phyloP scores from a whole-genome alignment of 2,113 vertebrate genomes.

The Cynopterus brachyotis region DNA sequence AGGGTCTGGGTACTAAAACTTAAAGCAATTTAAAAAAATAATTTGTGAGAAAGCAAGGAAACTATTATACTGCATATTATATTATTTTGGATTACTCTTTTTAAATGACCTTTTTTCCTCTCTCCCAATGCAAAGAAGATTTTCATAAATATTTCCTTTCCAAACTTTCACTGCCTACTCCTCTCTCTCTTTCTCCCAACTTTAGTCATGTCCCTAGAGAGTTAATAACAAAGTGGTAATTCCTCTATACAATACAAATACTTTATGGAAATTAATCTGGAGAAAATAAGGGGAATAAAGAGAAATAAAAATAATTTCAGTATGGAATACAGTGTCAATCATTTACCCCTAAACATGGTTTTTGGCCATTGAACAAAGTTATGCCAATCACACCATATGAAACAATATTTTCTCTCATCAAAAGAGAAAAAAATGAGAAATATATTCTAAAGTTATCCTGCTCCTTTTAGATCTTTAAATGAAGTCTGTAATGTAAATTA shows the following conservation, averaged over 20 bases:
- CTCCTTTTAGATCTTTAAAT: not conserved
- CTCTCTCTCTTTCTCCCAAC: not conserved
- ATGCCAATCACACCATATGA: not conserved
- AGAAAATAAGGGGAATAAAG: not conserved
- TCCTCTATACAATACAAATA: not conserved
- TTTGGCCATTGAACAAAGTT: not conserved
- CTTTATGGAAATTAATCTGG: not conserved
- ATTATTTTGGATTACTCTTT: not conserved
- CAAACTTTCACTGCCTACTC: not conserved
- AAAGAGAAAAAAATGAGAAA: not conserved
- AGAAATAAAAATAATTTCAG: not conserved
- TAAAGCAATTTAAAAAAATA: not conserved
- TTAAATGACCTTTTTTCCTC: not conserved
- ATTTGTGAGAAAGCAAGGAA: not conserved
- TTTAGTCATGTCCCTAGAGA: not conserved
- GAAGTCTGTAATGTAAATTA: not conserved
- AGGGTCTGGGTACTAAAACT: not conserved
- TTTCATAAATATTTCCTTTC: not conserved
- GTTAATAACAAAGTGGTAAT: not conserved
- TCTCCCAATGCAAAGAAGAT: not conserved
- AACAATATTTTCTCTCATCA: not conserved
- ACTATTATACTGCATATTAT: not conserved
- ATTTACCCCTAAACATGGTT: not conserved
- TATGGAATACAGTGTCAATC: not conserved
- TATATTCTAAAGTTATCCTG: not conserved